Evolutionary conservation across 1,140 invertebrate genomes (phyloP).

Genomic region (Brachionus calyciflorus): DNA sequence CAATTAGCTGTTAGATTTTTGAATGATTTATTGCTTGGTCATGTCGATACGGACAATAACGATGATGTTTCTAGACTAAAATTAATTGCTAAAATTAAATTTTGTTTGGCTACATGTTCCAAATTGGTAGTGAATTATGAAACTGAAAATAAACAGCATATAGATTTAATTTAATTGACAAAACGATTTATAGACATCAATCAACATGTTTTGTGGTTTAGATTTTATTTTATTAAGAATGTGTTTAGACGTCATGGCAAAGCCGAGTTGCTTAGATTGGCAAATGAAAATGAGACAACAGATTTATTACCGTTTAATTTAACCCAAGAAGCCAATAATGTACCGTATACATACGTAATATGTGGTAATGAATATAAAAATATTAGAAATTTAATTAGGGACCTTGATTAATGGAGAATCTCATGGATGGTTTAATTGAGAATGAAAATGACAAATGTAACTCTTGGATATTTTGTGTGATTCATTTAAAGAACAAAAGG

Average conservation of each 20-base stretch:
- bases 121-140: background rate
- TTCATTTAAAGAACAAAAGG: too few relatives aligned
- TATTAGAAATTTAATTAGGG: too few relatives aligned
- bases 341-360: background rate
- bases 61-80: background rate
- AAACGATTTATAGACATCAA: background rate
- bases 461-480: too few relatives aligned
- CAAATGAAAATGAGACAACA: background rate
- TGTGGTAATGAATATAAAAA: too few relatives aligned
- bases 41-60: background rate
- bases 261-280: background rate
- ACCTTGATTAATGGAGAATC: too few relatives aligned
- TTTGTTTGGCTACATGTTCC: conserved; percentile 4
- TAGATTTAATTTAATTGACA: background rate
- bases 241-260: background rate
- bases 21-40: background rate
- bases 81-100: conserved; percentile 17
- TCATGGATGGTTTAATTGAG: too few relatives aligned
- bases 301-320: background rate
- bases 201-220: background rate
- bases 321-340: background rate
- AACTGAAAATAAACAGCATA: background rate
- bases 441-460: too few relatives aligned
- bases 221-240: conserved; percentile 3
- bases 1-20: background rate